Conservation (phyloP, 2,888 invertebrate genomes). For the Orchesellides sinensis region DNA sequence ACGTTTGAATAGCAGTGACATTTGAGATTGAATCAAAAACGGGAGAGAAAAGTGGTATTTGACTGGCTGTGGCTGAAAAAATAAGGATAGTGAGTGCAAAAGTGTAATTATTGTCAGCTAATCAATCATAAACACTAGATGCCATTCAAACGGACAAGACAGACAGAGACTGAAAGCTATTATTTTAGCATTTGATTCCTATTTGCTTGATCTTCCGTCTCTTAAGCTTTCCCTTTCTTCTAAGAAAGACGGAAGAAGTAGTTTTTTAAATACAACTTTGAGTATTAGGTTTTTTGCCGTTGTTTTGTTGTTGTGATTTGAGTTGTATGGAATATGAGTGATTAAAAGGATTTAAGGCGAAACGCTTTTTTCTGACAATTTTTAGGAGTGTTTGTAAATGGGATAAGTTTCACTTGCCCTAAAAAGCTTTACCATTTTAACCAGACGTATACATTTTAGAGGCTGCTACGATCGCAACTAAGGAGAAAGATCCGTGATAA, state of each 20-base stretch:
- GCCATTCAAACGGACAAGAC: background rate
- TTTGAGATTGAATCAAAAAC: slow-evolving; percentile 12
- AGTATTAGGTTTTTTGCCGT: background rate
- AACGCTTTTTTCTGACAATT: background rate
- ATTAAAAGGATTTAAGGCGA: slow-evolving; percentile 34
- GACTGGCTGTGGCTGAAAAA: slow-evolving; percentile 12
- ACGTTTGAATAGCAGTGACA: slow-evolving; percentile 9
- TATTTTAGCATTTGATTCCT: slow-evolving; percentile 33
- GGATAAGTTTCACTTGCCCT: slow-evolving; percentile 23
- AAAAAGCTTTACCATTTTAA: too few relatives aligned
- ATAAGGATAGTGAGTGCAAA: slow-evolving; percentile 20
- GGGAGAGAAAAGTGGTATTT: slow-evolving; percentile 9
- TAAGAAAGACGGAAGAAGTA: background rate
- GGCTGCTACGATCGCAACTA: too few relatives aligned
- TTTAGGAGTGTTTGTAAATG: slow-evolving; percentile 18
- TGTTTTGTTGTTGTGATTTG: background rate
- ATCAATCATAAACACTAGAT: slow-evolving; percentile 40
- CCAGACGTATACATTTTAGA: too few relatives aligned
- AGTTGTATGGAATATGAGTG: background rate
- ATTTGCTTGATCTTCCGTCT: background rate
- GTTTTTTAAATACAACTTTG: background rate
- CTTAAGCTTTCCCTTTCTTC: slow-evolving; percentile 36
- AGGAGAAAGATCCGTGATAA: too few relatives aligned
- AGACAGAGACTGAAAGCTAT: slow-evolving; percentile 7
- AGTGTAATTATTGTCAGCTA: slow-evolving; percentile 54